Evolutionary conservation across 2,888 invertebrate genomes (phyloP).

Genomic region (Ligdia adustata): DNA sequence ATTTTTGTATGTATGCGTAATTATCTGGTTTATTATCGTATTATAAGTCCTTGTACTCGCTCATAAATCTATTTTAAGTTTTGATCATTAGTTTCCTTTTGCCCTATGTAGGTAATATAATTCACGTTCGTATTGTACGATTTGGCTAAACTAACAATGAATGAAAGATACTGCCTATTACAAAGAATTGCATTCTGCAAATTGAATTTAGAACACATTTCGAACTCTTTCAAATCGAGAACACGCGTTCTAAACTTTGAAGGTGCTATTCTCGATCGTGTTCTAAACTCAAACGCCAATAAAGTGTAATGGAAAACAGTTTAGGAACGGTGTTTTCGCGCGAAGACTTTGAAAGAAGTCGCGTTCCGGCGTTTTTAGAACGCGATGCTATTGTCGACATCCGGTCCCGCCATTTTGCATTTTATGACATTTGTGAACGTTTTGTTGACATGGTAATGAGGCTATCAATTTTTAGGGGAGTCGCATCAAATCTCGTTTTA

Average conservation of each 20-base stretch:
- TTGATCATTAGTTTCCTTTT: too few species aligned
- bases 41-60: too few species aligned
- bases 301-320: slow-evolving; percentile 79
- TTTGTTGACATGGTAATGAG: slow-evolving; percentile 65
- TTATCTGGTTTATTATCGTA: too few species aligned
- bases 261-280: slow-evolving; percentile 57
- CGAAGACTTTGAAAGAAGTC: slow-evolving; percentile 11
- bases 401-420: slow-evolving; percentile 70
- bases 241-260: slow-evolving; percentile 39
- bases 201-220: slow-evolving; percentile 43
- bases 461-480: slow-evolving; percentile 63
- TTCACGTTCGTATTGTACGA: too few species aligned
- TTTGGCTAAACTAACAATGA: too few species aligned
- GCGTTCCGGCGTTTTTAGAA: slow-evolving; percentile 12
- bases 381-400: slow-evolving; percentile 74
- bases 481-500: slow-evolving; percentile 28
- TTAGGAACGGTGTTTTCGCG: slow-evolving; percentile 53
- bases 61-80: too few species aligned
- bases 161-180: too few species aligned
- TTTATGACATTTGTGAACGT: slow-evolving; percentile 64
- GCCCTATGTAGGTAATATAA: too few species aligned
- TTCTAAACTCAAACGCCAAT: slow-evolving; percentile 66
- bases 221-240: slow-evolving; percentile 32
- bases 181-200: slow-evolving; percentile 32
- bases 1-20: too few species aligned